phyloP scores from a whole-genome alignment of 2,888 invertebrate genomes.

The Pseudococcus jackbeardsleyi region DNA sequence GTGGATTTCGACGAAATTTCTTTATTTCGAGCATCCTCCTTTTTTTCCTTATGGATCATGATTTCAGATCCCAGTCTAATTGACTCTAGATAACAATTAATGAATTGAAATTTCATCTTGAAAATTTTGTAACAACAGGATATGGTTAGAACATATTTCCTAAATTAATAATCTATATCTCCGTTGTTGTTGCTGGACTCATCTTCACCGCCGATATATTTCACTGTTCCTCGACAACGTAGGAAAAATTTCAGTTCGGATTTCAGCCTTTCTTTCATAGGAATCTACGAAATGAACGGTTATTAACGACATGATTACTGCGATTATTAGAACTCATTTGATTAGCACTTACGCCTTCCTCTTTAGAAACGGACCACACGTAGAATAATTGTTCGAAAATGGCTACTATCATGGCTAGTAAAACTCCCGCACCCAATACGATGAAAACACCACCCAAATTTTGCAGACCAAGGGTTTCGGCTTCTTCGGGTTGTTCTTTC shows the following conservation, averaged over 20 bases:
- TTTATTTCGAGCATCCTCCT: too few relatives aligned
- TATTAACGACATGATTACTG: not conserved
- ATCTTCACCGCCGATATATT: slow-evolving; percentile 71
- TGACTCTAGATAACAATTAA: too few relatives aligned
- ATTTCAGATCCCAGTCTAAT: too few relatives aligned
- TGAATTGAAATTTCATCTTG: too few relatives aligned
- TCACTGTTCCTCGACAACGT: slow-evolving; percentile 79
- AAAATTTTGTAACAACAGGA: too few relatives aligned
- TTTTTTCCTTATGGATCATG: too few relatives aligned
- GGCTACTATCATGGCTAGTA: slow-evolving; percentile 80
- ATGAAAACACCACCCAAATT: slow-evolving; percentile 95
- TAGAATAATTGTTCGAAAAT: slow-evolving; percentile 89
- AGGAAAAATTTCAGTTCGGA: slow-evolving; percentile 82
- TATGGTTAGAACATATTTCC: too few relatives aligned
- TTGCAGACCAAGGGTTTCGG: slow-evolving; percentile 80
- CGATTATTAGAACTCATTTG: too few relatives aligned
- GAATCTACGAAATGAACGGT: slow-evolving; percentile 72
- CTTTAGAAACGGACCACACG: slow-evolving; percentile 81
- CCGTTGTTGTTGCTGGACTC: slow-evolving; percentile 24
- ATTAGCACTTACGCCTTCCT: slow-evolving; percentile 77
- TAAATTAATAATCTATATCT: too few relatives aligned
- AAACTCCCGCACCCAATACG: slow-evolving; percentile 82
- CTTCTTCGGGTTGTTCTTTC: slow-evolving; percentile 70
- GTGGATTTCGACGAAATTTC: too few relatives aligned
- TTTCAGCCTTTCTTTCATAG: slow-evolving; percentile 77